Evolutionary conservation across 2,888 invertebrate genomes (phyloP).

Genomic region (Toxonevra muliebris): DNA sequence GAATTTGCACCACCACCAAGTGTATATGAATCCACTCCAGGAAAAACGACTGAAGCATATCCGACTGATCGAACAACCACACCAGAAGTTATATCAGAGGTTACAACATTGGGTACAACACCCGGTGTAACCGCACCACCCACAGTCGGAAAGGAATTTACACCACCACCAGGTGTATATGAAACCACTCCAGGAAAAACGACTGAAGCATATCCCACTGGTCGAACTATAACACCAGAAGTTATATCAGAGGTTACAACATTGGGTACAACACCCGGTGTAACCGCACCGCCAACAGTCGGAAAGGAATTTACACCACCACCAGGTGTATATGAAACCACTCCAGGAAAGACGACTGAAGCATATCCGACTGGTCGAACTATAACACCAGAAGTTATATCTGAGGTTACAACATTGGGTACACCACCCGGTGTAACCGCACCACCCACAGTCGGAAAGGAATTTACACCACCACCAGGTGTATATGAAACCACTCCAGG

Average conservation of each 20-base stretch:
- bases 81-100: not conserved
- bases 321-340: no score
- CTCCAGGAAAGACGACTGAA: no score
- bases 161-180: not conserved
- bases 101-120: not conserved
- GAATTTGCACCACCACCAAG: not conserved
- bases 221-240: not conserved
- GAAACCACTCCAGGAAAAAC: not conserved
- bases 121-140: not conserved
- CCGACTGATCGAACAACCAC: slow-evolving; percentile 5
- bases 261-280: not conserved
- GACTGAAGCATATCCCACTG: not conserved
- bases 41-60: slow-evolving; percentile 1
- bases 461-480: not conserved
- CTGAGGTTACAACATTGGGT: no score
- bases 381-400: not conserved
- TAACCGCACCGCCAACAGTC: not conserved
- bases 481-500: no score
- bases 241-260: not conserved
- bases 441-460: not conserved
- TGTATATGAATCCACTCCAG: slow-evolving; percentile 2
- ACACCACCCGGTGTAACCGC: not conserved
- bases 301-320: no score
- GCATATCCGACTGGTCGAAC: not conserved
- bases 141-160: not conserved